These are phyloP conservation scores for Lasioglossum pauxillum DNA, from an alignment of 2,888 invertebrate genomes.

Conservation along the genomic window DNA sequence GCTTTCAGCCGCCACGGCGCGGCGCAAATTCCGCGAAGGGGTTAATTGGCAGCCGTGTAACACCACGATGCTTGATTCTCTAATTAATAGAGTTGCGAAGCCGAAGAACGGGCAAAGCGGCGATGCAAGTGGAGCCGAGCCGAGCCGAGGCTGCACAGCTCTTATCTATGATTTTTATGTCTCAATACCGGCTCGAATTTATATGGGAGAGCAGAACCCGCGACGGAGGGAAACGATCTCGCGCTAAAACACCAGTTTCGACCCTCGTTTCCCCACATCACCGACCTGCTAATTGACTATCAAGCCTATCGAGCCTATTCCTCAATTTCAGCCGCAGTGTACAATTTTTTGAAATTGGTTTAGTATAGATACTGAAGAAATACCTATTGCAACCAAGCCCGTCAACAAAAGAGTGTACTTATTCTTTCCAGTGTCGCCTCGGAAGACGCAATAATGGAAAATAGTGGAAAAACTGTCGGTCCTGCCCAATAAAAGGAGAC, in stretches of 20 bases:
- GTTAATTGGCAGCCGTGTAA: conserved; percentile 24
- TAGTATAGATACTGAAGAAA: neutral
- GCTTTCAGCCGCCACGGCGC: neutral
- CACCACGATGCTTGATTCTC: conserved; percentile 19
- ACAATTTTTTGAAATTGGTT: neutral
- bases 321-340: neutral
- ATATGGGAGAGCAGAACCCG: conserved; percentile 33
- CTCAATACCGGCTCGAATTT: conserved; percentile 33
- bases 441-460: neutral
- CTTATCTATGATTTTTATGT: conserved; percentile 32
- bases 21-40: neutral
- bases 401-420: neutral
- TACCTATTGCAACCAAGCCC: neutral
- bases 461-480: neutral
- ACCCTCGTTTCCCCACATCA: neutral
- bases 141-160: neutral
- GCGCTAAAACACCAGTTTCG: conserved; percentile 30
- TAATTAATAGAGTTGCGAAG: conserved; percentile 19
- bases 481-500: neutral
- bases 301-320: neutral
- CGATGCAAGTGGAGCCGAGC: neutral
- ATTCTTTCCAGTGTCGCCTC: neutral
- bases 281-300: neutral
- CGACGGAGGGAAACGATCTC: conserved; percentile 15
- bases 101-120: neutral